A percentile compares a stretch with the other conserved stretches of the same genome.
phyloP scores from a whole-genome alignment of 2,888 invertebrate species.

The Nezara viridula region DNA sequence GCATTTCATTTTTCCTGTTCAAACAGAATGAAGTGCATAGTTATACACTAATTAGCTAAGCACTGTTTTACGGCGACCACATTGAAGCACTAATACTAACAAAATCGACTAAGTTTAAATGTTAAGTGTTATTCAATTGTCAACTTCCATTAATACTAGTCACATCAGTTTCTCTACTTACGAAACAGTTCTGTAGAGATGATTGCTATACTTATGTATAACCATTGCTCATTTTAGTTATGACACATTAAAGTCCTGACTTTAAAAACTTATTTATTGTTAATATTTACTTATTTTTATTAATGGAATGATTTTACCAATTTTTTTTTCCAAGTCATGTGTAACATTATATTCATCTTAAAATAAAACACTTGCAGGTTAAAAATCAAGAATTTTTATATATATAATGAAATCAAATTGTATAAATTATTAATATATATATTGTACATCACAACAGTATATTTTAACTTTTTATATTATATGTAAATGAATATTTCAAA shows the following conservation, averaged over 20 bases:
- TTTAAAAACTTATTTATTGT: neutral
- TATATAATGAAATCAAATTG: slow-evolving; percentile 58
- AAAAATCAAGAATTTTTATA: slow-evolving; percentile 23
- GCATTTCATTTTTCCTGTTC: neutral
- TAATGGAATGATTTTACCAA: slow-evolving; percentile 2
- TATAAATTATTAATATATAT: slow-evolving; percentile 58
- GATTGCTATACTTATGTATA: neutral
- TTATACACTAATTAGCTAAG: neutral
- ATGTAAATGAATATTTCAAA: slow-evolving; percentile 56
- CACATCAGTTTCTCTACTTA: neutral
- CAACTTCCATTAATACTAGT: slow-evolving; percentile 37
- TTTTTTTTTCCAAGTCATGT: neutral
- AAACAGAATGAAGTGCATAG: neutral
- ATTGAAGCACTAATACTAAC: neutral
- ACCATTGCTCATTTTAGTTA: neutral
- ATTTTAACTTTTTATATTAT: slow-evolving; percentile 58
- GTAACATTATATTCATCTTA: neutral
- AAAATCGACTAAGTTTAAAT: neutral
- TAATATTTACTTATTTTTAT: slow-evolving; percentile 13
- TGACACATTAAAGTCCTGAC: neutral
- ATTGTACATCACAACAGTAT: slow-evolving; percentile 62
- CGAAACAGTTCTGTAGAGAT: neutral
- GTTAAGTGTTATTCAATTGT: neutral
- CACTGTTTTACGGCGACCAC: neutral
- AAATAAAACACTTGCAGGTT: neutral